phyloP scores from a whole-genome alignment of 64 coral and sea anemone genomes.

The Pocillopora damicornis region DNA sequence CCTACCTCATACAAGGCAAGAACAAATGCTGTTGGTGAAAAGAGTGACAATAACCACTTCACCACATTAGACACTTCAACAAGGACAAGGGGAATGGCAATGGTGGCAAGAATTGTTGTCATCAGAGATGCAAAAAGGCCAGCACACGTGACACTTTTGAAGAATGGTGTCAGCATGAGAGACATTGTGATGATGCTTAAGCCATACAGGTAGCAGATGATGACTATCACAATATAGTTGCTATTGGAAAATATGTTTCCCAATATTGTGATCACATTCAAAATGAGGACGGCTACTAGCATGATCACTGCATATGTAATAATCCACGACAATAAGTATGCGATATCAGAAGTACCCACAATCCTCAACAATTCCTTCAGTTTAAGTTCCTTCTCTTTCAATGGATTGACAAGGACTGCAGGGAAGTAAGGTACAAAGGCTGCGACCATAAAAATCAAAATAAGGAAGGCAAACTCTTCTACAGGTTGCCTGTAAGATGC shows the following conservation, averaged over 20 bases:
- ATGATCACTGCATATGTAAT: slow-evolving; percentile 70
- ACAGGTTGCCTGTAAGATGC: slow-evolving; percentile 26
- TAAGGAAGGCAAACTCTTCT: slow-evolving; percentile 22
- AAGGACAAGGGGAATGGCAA: slow-evolving; percentile 51
- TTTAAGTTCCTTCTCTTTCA: slow-evolving; percentile 77
- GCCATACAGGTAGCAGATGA: slow-evolving; percentile 77
- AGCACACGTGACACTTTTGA: slow-evolving; percentile 73
- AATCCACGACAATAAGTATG: slow-evolving; percentile 84
- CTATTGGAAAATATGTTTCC: slow-evolving; percentile 59
- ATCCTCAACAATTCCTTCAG: slow-evolving; percentile 77
- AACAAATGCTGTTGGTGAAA: slow-evolving; percentile 84
- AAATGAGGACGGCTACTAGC: slow-evolving; percentile 52
- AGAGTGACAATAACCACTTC: slow-evolving; percentile 59
- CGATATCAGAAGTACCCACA: slow-evolving; percentile 78
- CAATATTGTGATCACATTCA: slow-evolving; percentile 53
- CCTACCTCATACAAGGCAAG: slow-evolving; percentile 46
- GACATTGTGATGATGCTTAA: slow-evolving; percentile 61
- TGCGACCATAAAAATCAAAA: slow-evolving; percentile 60
- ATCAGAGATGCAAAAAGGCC: slow-evolving; percentile 44
- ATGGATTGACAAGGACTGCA: slow-evolving; percentile 52
- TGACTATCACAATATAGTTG: slow-evolving; percentile 65
- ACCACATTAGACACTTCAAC: slow-evolving; percentile 29
- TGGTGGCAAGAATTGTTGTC: slow-evolving; percentile 39
- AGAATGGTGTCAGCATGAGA: slow-evolving; percentile 71
- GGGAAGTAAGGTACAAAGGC: slow-evolving; percentile 73